Evolutionary conservation across 2,888 invertebrate species (phyloP).

Genomic region (Slavum lentiscoides): DNA sequence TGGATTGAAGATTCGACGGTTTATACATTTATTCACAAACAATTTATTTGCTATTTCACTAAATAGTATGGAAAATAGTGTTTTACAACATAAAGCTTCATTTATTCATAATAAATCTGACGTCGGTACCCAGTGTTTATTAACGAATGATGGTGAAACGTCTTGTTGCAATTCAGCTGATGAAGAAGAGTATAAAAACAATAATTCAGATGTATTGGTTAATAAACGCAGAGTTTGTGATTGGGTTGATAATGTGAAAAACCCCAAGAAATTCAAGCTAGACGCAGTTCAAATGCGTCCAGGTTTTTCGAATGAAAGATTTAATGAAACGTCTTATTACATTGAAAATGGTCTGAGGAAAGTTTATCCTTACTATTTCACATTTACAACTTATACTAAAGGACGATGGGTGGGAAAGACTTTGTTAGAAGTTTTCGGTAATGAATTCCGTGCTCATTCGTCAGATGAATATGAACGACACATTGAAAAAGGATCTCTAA

Average conservation of each 20-base stretch:
- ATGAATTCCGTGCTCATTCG: constrained; percentile 90
- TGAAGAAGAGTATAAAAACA: neutral
- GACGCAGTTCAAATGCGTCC: constrained; percentile 63
- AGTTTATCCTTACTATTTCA: constrained; percentile 96
- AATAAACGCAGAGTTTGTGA: constrained; percentile 15
- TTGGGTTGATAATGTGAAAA: neutral
- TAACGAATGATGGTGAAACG: neutral
- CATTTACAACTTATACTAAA: constrained; percentile 94
- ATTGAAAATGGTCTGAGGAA: constrained; percentile 93
- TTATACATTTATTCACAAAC: neutral
- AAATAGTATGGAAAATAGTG: constrained; percentile 35
- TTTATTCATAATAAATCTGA: constrained; percentile 9
- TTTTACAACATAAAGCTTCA: neutral
- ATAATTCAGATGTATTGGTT: neutral
- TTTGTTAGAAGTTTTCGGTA: constrained; percentile 87
- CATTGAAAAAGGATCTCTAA: constrained; percentile 73
- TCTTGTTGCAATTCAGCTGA: neutral
- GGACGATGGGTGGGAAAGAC: constrained; percentile 94
- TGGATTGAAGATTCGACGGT: neutral
- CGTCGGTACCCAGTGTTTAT: neutral
- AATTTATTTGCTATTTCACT: neutral
- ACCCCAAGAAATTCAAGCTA: constrained; percentile 16
- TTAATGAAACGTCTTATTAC: constrained; percentile 93
- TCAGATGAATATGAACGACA: constrained; percentile 75
- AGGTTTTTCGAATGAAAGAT: constrained; percentile 87